Evolutionary conservation across 1,140 invertebrate genomes (phyloP), one percentile per base, ranked within the genome.

Genomic region (Cecropterus lyciades): DNA sequence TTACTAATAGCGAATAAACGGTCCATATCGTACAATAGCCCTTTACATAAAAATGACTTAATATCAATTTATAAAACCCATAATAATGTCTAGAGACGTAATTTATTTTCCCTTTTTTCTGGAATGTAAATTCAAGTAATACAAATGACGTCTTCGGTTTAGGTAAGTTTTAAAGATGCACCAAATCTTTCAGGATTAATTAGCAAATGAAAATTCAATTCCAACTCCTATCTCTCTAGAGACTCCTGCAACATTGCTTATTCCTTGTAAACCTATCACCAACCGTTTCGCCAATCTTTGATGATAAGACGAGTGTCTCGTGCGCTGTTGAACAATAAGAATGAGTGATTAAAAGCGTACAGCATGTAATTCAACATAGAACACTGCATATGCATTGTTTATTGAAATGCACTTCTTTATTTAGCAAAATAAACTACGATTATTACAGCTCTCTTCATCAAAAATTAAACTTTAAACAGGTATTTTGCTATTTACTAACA

Each of bases 321-420:
- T 37, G 33, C 20, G 27, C 11, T 4, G 27, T 16, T 16, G 13
- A 15, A 15, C 51, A 30, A 53, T 33, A n/a, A 33, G 51, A 53
- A 53, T 53, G 51, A 53, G 30, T 53, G 27, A 53, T 30, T 53
- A 53, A 53, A 53, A 24, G 5, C 11, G 14, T 40, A 53, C 11
- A 17, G 30, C 30, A 37, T 53, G 30, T 37, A 53, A 53, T 53
- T 37, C 51, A 16, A 37, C 30, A 37, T 53, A 37, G 49, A 24
- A 11, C 51, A 33, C 27, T 37, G 27, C 51, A 16, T 53, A 9
- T 40, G 27, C 51, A 53, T 37, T 40, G 27, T 53, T 37, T 16
- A 53, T 53, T 53, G 14, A 53, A 53, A 40, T 20, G 17, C 9
- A 43, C 40, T 49, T 49, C 46, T 20, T 49, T 49, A 49, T 49